A percentile compares a stretch with the other conserved stretches of the same genome.
phyloP scores from a whole-genome alignment of 1,140 invertebrate species.

The Yoshiicerus persimilis region DNA sequence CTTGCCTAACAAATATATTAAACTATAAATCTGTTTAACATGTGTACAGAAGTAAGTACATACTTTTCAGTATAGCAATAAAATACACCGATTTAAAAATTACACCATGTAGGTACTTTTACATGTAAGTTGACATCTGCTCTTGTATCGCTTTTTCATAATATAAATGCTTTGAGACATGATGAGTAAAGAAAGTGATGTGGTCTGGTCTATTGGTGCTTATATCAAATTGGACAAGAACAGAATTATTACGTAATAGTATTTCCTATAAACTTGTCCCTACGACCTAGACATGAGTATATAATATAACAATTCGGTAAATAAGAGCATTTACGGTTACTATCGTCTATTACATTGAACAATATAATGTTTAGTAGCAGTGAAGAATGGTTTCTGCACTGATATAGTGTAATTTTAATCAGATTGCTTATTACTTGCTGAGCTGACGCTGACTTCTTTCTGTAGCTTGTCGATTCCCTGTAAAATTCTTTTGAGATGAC shows the following conservation, averaged over 20 bases:
- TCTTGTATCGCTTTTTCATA: not conserved
- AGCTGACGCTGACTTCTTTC: not conserved
- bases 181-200: not conserved
- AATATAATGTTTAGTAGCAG: not conserved
- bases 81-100: not conserved
- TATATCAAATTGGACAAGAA: not conserved
- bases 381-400: not conserved
- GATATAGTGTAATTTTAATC: not conserved
- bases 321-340: not conserved
- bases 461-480: conserved; percentile 83
- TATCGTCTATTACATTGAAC: not conserved
- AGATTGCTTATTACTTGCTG: not conserved
- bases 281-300: not conserved
- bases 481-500: conserved; percentile 90
- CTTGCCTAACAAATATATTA: not conserved
- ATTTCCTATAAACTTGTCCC: not conserved
- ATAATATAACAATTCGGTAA: not conserved
- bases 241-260: not conserved
- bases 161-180: not conserved
- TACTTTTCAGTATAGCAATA: not conserved
- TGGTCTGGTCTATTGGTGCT: too few species aligned
- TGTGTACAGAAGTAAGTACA: too few species aligned
- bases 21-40: not conserved
- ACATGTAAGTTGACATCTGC: not conserved
- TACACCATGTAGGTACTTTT: not conserved